phyloP scores from a whole-genome alignment of 2,888 invertebrate species.

The Drosophila gaucha region DNA sequence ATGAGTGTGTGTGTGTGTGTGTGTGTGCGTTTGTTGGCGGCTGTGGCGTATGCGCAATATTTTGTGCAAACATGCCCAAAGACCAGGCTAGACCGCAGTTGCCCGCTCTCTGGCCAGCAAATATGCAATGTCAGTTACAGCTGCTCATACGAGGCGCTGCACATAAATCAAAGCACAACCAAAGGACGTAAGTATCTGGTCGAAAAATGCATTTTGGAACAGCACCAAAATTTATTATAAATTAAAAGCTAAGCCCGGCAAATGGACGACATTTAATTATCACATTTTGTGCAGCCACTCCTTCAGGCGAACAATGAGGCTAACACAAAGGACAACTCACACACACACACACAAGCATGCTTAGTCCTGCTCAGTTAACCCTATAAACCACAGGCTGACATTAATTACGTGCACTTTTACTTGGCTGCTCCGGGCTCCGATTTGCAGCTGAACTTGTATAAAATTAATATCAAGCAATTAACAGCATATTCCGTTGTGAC shows the following conservation, averaged over 20 bases:
- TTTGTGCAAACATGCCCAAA: constrained; percentile 74
- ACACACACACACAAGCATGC: constrained; percentile 11
- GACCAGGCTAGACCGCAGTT: constrained; percentile 20
- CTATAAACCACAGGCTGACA: constrained; percentile 77
- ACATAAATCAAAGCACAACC: constrained; percentile 63
- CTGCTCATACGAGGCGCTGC: constrained; percentile 59
- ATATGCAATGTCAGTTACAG: constrained; percentile 74
- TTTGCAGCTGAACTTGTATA: constrained; percentile 54
- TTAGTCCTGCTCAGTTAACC: constrained; percentile 44
- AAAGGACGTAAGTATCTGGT: constrained; percentile 8
- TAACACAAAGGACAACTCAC: constrained; percentile 39
- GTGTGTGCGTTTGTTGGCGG: constrained; percentile 11
- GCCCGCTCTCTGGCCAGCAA: constrained; percentile 22
- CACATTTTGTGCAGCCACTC: constrained; percentile 46
- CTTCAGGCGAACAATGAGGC: constrained; percentile 12
- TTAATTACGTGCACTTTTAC: constrained; percentile 69
- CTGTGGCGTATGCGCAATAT: constrained; percentile 74
- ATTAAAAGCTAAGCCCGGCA: constrained; percentile 68
- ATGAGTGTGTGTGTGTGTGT: not conserved
- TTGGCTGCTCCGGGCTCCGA: constrained; percentile 10
- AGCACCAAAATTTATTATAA: constrained; percentile 62
- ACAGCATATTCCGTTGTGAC: constrained; percentile 81
- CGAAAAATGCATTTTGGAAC: constrained; percentile 35
- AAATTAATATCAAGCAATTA: constrained; percentile 84
- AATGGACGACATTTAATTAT: constrained; percentile 71